phyloP scores from a whole-genome alignment of 2,888 invertebrate genomes.

The Heliconius aoede region DNA sequence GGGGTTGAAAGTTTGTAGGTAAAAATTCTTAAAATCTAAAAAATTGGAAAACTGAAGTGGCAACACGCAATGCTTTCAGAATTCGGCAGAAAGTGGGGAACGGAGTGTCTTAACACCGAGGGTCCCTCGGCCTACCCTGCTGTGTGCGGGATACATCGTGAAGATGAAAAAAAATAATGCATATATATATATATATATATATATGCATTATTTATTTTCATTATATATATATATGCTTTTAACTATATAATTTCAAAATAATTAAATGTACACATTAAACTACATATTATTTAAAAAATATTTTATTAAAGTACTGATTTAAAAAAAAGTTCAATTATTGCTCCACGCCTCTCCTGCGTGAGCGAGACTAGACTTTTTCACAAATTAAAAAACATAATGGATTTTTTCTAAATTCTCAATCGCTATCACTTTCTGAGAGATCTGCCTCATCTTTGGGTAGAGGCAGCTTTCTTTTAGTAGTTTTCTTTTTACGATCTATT shows the following conservation, averaged over 20 bases:
- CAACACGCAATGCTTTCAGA: neutral
- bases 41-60: no score
- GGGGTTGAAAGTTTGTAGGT: no score
- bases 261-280: slow-evolving; percentile 72
- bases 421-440: slow-evolving; percentile 86
- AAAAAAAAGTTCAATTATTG: neutral
- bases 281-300: slow-evolving; percentile 70
- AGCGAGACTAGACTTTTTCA: neutral
- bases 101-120: neutral
- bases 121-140: neutral
- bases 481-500: slow-evolving; percentile 82
- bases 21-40: no score
- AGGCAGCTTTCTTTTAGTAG: slow-evolving; percentile 70
- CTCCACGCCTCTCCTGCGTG: neutral
- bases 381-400: slow-evolving; percentile 1
- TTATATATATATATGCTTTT: no score
- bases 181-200: no score
- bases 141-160: neutral
- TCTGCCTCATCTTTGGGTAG: slow-evolving; percentile 85
- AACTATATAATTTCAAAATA: slow-evolving; percentile 39
- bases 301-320: slow-evolving; percentile 56
- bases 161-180: neutral
- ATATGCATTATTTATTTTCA: no score
- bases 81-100: neutral
- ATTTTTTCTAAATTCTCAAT: slow-evolving; percentile 60